Percentiles rank a stretch among this genome's conserved stretches.
These are phyloP conservation scores for Machaerirhynchus nigripectus DNA, from an alignment of 2,113 vertebrate genomes.

Conservation along the genomic window DNA sequence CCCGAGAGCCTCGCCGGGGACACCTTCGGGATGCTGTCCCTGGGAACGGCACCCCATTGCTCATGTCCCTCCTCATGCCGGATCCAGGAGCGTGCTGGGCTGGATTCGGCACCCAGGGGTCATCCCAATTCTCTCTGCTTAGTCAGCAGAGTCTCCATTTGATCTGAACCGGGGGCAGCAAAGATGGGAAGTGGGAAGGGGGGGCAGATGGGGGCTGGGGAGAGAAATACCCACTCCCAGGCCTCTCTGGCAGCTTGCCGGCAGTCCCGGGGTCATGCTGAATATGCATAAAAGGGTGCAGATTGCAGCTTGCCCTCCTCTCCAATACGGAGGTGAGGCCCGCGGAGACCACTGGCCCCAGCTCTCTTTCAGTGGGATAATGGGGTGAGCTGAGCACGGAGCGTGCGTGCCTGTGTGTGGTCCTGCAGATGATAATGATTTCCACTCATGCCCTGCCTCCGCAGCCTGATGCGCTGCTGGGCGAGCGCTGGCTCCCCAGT, in stretches of 20 bases:
- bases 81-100: background rate
- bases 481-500: fast-evolving
- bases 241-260: conserved; percentile 43
- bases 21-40: background rate
- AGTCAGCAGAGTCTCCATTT: background rate
- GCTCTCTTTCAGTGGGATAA: conserved; percentile 46
- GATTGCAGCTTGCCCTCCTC: conserved; percentile 30
- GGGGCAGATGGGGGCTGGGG: background rate
- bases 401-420: conserved; percentile 51
- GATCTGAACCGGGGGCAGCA: background rate
- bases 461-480: background rate
- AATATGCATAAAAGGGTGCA: conserved; percentile 60
- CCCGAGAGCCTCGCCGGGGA: fast-evolving
- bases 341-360: background rate
- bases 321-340: conserved; percentile 38
- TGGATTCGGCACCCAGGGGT: background rate
- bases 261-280: background rate
- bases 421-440: conserved; percentile 20
- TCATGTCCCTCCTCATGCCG: fast-evolving
- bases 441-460: conserved; percentile 23
- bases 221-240: background rate
- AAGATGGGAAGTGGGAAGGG: background rate
- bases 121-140: background rate
- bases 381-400: conserved; percentile 32
- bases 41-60: background rate